Evolutionary conservation across 2,113 vertebrate species (phyloP), one percentile per base, ranked within the genome.

Genomic region (Tragelaphus scriptus): DNA sequence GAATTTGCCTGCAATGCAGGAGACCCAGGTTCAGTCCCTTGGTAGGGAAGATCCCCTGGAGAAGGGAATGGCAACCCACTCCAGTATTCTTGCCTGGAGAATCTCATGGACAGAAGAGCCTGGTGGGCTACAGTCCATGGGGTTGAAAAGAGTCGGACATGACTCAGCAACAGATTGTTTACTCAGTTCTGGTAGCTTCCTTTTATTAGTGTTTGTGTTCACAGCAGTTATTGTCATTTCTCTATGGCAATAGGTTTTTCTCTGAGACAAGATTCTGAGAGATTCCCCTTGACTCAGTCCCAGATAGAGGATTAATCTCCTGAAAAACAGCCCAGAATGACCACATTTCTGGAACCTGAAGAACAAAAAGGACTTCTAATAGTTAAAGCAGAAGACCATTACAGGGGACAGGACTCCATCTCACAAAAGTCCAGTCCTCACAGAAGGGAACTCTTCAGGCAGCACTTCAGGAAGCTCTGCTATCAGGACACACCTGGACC

Each of bases 381-480:
- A 15, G 49, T 51, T 10, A 79, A 88, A 25, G 77, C 55, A 12
- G 82, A 75, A 55, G 80, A 11, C 7, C 90, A 5, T 30, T 58
- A 12, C 44, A 14, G 80, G 47, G 51, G 14, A 30, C 77, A 17
- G 86, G 51, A 80, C 44, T 36, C 47, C 6, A 8, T 23, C 23
- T 30, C 91, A 19, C 91, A 19, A 1, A 79, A 49, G 65, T 12
- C 17, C 53, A 13, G 56, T 25, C 80, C 44, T 68, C 65, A 1
- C n/a, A 5, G 30, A 47, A 93, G 94, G 10, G 96, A 97, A 3
- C 36, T 85, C 59, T 91, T 36, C 88, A 51, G 96, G n/a, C 95
- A 96, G 36, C 91, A 77, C 36, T 97, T 97, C 51, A 68, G 97
- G 44, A 59, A 79, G 21, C 91, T 97, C 80, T 87, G 94, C 97